Conservation (phyloP, 2,113 vertebrate genomes). For the Sus scrofa region T2T-Sscrofa CM000812.6:16840501-16841000, state of each 20-base stretch:
- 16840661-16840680: not conserved
- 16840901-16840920: constrained; percentile 32
- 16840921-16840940: not conserved
- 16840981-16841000: not conserved
- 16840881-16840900: constrained; percentile 44
- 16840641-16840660: not conserved
- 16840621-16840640: not conserved
- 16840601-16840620: not conserved
- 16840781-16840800: accelerated
- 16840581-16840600: not conserved
- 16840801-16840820: not conserved
- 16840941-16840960: not conserved
- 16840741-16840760: not conserved
- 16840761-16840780: not conserved
- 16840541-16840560: not conserved
- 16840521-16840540: not conserved
- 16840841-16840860: not conserved
- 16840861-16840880: not conserved
- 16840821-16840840: not conserved
- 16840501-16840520: not conserved
- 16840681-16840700: not conserved
- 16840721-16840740: not conserved
- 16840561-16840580: not conserved
- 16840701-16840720: not conserved
- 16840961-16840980: not conserved